phyloP scores from a whole-genome alignment of 2,113 vertebrate species.

The Oryzias melastigma region DNA sequence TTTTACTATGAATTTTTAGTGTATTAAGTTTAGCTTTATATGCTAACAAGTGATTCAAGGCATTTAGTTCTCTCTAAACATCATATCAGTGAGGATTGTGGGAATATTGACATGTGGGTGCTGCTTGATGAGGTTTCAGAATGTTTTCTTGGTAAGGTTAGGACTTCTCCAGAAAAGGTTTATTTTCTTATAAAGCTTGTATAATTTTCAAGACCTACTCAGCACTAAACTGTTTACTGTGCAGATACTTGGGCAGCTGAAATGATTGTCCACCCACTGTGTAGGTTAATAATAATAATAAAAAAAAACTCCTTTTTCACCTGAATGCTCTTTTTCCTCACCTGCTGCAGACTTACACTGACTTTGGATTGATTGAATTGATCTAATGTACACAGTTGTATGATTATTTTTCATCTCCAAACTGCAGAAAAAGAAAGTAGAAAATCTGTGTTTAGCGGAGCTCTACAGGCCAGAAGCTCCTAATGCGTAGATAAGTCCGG shows the following conservation, averaged over 20 bases:
- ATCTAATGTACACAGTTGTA: constrained; percentile 75
- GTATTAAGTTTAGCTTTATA: too few relatives aligned
- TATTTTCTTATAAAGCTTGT: constrained; percentile 27
- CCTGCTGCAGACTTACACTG: constrained; percentile 43
- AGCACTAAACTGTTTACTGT: constrained; percentile 43
- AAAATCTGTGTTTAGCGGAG: too few relatives aligned
- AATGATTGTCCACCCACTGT: constrained; percentile 37
- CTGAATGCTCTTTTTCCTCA: too few relatives aligned
- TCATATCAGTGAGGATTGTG: too few relatives aligned
- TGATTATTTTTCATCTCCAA: constrained; percentile 76
- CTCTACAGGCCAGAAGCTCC: too few relatives aligned
- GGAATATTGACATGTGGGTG: too few relatives aligned
- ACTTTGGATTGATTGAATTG: not conserved
- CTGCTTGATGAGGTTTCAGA: too few relatives aligned
- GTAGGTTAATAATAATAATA: constrained; percentile 38
- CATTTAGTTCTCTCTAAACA: too few relatives aligned
- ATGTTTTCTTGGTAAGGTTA: too few relatives aligned
- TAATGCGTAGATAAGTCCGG: too few relatives aligned
- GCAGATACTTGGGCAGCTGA: constrained; percentile 69
- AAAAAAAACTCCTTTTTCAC: not conserved
- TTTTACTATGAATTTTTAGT: too few relatives aligned
- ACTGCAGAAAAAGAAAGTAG: constrained; percentile 70
- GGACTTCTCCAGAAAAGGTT: not conserved
- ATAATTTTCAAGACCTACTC: constrained; percentile 45
- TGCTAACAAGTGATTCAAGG: too few relatives aligned